Evolutionary conservation across 2,797 vertebrate species (phyloP), one percentile per base, ranked within the genome.

Genomic region (Darevskia nairensis): DNA sequence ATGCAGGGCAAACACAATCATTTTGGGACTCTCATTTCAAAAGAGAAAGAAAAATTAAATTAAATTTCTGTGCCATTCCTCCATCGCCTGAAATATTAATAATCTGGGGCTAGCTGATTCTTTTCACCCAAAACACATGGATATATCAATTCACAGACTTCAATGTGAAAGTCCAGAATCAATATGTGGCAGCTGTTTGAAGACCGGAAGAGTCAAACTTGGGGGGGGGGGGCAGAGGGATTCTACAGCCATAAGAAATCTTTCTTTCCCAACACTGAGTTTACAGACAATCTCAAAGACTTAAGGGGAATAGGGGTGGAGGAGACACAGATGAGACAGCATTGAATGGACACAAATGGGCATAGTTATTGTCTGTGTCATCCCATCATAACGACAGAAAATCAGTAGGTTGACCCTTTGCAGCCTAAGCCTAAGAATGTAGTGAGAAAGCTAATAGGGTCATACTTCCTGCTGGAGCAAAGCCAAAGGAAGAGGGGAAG

Each of bases 401-500:
- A 64, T 41, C 50, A 87, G 32, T n/a, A 59, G 32, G 46, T n/a
- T 91, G 39, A 44, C 84, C 75, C 21, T 77, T 88, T 50, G 82
- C 76, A 55, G 86, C 69, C 84, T 78, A 64, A 76, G 86, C 80
- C 0, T 0, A 76, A 87, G n/a, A 66, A 41, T 0, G 88, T 86
- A 88, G 46, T 6, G 11, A 0, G 0, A 86, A 86, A 75, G 78
- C 23, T 78, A 89, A 89, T 0, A 88, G 32, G 86, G 64, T 91
- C 77, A 78, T 5, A 83, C 88, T 87, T 92, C 79, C 88, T 90
- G 87, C 89, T 66, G 78, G 90, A 86, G 80, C 91, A 90, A 80
- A 88, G 29, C 81, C 50, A 44, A 80, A 85, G 64, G 0, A 32
- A 80, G 79, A 82, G 13, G 0, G 69, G 8, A 82, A 82, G 85